A percentile compares a stretch with the other conserved stretches of the same genome.
phyloP scores from a whole-genome alignment of 1,140 invertebrate species.

The Cotesia chilonis region DNA sequence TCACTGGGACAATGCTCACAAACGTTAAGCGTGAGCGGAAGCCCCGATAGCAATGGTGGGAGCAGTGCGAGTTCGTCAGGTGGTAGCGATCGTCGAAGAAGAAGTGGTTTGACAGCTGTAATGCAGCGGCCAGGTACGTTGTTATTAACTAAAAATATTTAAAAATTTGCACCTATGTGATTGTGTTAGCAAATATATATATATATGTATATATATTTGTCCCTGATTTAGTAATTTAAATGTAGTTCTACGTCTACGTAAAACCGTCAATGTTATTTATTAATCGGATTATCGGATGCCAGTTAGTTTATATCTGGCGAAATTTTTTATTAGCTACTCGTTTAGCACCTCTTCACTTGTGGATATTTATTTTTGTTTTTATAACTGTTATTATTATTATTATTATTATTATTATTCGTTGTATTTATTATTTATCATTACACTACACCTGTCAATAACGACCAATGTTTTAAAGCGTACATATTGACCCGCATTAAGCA shows the following conservation, averaged over 20 bases:
- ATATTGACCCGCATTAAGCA: background rate
- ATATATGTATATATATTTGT: background rate
- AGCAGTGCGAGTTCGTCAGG: slow-evolving; percentile 60
- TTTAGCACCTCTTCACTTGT: too few species aligned
- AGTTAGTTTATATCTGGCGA: slow-evolving; percentile 16
- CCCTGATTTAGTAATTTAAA: background rate
- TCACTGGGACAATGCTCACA: slow-evolving; percentile 65
- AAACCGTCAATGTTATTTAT: slow-evolving; percentile 14
- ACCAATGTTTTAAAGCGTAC: background rate
- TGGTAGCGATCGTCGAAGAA: slow-evolving; percentile 72
- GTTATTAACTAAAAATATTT: slow-evolving; percentile 1
- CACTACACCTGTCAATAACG: too few species aligned
- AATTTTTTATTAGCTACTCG: background rate
- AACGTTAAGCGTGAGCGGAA: slow-evolving; percentile 58
- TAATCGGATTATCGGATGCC: slow-evolving; percentile 19
- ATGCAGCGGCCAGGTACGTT: slow-evolving; percentile 84
- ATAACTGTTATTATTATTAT: background rate
- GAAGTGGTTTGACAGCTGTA: slow-evolving; percentile 82
- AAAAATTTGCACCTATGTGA: slow-evolving; percentile 12
- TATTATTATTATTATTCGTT: background rate
- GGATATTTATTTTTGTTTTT: background rate
- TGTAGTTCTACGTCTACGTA: background rate
- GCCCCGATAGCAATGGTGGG: slow-evolving; percentile 57
- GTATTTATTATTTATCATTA: too few species aligned
- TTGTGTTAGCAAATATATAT: background rate